A percentile compares a stretch with the other conserved stretches of the same genome.
Conservation (phyloP, 2,888 invertebrate genomes). For the Tipula helvola region DNA sequence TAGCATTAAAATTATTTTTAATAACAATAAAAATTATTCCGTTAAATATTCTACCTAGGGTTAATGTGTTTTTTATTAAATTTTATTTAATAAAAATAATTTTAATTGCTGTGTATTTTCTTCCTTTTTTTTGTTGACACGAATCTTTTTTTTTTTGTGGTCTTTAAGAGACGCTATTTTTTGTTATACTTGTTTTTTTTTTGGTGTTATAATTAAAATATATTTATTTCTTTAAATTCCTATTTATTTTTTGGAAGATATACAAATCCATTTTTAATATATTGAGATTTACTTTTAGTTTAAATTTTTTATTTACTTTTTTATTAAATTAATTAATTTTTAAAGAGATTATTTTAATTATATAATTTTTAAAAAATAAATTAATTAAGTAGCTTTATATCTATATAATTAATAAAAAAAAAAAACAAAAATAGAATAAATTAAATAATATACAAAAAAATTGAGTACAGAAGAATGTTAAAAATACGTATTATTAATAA, state of each 20-base stretch:
- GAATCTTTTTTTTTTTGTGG: background rate
- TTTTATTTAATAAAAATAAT: background rate
- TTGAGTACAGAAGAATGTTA: background rate
- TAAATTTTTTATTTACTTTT: background rate
- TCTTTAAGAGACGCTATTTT: background rate
- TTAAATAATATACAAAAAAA: background rate
- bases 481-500: background rate
- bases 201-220: background rate
- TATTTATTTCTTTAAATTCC: constrained; percentile 4
- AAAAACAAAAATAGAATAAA: background rate
- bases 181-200: background rate
- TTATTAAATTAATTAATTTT: background rate
- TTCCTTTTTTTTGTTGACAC: background rate
- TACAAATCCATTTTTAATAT: constrained; percentile 5
- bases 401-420: background rate
- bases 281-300: background rate
- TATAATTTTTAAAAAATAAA: background rate
- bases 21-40: background rate
- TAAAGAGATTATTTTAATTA: background rate
- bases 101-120: background rate
- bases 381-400: background rate
- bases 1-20: background rate
- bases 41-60: background rate
- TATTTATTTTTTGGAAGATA: constrained; percentile 8
- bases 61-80: background rate